Base-by-base conservation (phyloP, 2,888 invertebrate genomes). In the Eulithis prunata region DNA sequence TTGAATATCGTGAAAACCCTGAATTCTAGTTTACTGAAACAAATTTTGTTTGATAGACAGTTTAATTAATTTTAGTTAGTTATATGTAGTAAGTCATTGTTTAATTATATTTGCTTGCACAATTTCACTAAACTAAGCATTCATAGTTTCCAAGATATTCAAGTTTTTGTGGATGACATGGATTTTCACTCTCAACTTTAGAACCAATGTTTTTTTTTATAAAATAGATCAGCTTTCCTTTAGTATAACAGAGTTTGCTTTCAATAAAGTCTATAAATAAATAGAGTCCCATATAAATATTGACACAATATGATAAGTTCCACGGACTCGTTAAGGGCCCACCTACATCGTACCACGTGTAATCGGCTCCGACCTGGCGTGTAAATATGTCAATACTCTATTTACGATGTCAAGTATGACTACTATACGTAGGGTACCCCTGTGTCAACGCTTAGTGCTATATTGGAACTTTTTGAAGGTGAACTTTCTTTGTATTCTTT, bases 311-410 rank as follows among this genome's bases (percentile, higher is more conserved):
- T 68, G 64, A 68, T 69, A 72, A 71, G 55, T 64, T 57, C 56
- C 36, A 36, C 14, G 56, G 68, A 66, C 68, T 79, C 76, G 77
- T 78, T 77, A 80, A 69, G 75, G 74, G 72, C 69, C 69, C 76
- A 55, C 78, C 76, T 72, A 75, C 67, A 64, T 77, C 76, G 75
- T 46, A 74, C 67, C 65, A 77, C 75, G 75, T 51, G 73, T 78
- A 76, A 78, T 80, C 75, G 78, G 72, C 75, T 76, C 77, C 71
- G 73, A 79, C 80, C 80, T 79, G 73, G 61, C 69, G 73, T 68
- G 77, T 76, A 83, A 82, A 83, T 81, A 83, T 75, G 78, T 78
- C 81, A 75, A 76, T 74, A 70, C 72, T 68, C 71, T 77, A 75
- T 77, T 78, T 75, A 77, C 71, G 75, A 62, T 70, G 69, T 68